phyloP scores from a whole-genome alignment of 2,888 invertebrate genomes.

The Cataglyphis rosenhaueri region DNA sequence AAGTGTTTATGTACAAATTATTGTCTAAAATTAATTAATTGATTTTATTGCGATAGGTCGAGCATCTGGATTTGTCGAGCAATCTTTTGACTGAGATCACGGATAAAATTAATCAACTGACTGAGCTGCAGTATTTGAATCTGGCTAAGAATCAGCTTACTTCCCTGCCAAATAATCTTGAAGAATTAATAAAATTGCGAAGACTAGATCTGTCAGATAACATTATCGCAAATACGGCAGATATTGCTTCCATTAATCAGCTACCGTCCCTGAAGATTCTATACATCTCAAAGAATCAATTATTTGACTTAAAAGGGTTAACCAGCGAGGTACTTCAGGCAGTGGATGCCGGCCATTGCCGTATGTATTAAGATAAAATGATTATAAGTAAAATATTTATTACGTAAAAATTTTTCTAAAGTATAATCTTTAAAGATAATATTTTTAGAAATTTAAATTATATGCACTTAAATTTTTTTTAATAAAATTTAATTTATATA shows the following conservation, averaged over 20 bases:
- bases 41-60: conserved; percentile 86
- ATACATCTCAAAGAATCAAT: conserved; percentile 89
- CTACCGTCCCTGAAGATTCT: conserved; percentile 87
- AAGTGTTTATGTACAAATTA: background rate
- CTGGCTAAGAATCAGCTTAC: conserved; percentile 87
- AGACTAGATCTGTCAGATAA: conserved; percentile 89
- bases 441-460: conserved; percentile 2
- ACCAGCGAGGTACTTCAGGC: conserved; percentile 87
- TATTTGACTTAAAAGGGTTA: conserved; percentile 87
- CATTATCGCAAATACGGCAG: conserved; percentile 86
- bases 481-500: background rate
- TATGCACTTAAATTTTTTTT: background rate
- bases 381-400: conserved; percentile 15
- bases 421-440: background rate
- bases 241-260: conserved; percentile 74
- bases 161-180: conserved; percentile 86
- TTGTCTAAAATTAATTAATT: background rate
- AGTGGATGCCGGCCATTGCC: conserved; percentile 88
- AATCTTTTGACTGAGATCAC: conserved; percentile 88
- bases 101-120: conserved; percentile 73
- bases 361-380: conserved; percentile 75
- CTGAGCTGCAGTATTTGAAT: conserved; percentile 87
- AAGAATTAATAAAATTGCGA: conserved; percentile 87
- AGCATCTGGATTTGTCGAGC: conserved; percentile 88
- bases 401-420: background rate